These are phyloP conservation scores for Capitella teleta DNA, from an alignment of 1,140 invertebrate species.

Conservation along the genomic window DNA sequence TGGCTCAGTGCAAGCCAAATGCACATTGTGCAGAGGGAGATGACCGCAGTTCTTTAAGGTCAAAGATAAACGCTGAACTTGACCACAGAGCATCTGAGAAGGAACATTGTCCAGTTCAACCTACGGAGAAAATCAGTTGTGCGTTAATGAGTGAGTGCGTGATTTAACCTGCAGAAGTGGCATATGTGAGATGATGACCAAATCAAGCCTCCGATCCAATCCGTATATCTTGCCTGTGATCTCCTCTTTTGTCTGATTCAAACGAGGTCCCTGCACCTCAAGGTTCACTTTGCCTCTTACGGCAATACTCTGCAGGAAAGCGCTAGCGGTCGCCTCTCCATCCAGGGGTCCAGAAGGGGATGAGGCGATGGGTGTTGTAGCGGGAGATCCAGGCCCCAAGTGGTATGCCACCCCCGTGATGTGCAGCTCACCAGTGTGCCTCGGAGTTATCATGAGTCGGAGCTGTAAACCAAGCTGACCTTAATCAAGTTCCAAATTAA, in stretches of 20 bases:
- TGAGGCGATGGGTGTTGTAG: background rate
- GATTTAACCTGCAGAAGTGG: constrained; percentile 36
- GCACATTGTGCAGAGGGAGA: constrained; percentile 52
- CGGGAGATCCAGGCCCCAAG: constrained; percentile 20
- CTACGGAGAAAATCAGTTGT: background rate
- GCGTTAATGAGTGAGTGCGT: background rate
- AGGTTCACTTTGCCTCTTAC: constrained; percentile 20
- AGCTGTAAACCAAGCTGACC: too few species aligned
- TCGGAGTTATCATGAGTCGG: constrained; percentile 26
- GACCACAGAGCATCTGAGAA: constrained; percentile 57
- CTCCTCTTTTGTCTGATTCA: constrained; percentile 41
- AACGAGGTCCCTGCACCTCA: constrained; percentile 39
- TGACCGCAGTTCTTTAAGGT: constrained; percentile 59
- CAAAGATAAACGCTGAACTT: constrained; percentile 56
- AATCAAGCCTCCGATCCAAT: constrained; percentile 40
- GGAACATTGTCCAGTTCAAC: constrained; percentile 47
- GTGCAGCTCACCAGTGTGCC: constrained; percentile 34
- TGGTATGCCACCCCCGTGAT: constrained; percentile 40
- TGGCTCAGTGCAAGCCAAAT: constrained; percentile 56
- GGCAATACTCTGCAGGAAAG: background rate
- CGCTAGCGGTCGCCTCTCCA: background rate
- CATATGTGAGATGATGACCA: constrained; percentile 40
- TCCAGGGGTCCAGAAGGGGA: background rate
- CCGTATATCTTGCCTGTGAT: constrained; percentile 39
- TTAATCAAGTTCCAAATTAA: too few species aligned